These are phyloP conservation scores for Pachypeltis micranthus DNA, from an alignment of 1,140 invertebrate species.

Conservation along the genomic window DNA sequence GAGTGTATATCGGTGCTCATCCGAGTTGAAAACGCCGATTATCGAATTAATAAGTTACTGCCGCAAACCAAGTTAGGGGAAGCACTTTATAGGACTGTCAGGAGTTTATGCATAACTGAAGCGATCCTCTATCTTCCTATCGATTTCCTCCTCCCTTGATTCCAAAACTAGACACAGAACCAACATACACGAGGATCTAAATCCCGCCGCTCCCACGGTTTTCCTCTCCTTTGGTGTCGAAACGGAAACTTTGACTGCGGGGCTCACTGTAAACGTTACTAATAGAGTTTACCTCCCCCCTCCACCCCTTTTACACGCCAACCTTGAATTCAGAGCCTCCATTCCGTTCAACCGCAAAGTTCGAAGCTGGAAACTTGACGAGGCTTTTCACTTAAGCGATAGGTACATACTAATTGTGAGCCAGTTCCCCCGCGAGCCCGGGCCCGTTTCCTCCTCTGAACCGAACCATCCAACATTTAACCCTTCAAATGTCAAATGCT, in stretches of 20 bases:
- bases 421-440: not conserved
- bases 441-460: not conserved
- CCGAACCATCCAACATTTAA: slow-evolving; percentile 6
- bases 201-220: not conserved
- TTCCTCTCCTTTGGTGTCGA: not conserved
- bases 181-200: too few relatives aligned
- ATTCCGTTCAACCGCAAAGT: too few relatives aligned
- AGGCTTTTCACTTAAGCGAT: slow-evolving; percentile 3
- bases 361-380: not conserved
- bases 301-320: not conserved
- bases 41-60: slow-evolving; percentile 7
- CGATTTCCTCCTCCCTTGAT: too few relatives aligned
- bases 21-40: slow-evolving; percentile 1
- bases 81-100: too few relatives aligned
- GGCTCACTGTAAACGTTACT: slow-evolving; percentile 1
- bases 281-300: not conserved
- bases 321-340: not conserved
- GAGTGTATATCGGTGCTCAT: not conserved
- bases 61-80: not conserved
- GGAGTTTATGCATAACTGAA: too few relatives aligned
- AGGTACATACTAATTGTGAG: slow-evolving; percentile 2
- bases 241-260: not conserved
- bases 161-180: too few relatives aligned
- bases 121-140: too few relatives aligned
- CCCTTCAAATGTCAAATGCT: not conserved